Base-by-base conservation (phyloP, 2,888 invertebrate genomes). In the Apotomis turbidana region DNA sequence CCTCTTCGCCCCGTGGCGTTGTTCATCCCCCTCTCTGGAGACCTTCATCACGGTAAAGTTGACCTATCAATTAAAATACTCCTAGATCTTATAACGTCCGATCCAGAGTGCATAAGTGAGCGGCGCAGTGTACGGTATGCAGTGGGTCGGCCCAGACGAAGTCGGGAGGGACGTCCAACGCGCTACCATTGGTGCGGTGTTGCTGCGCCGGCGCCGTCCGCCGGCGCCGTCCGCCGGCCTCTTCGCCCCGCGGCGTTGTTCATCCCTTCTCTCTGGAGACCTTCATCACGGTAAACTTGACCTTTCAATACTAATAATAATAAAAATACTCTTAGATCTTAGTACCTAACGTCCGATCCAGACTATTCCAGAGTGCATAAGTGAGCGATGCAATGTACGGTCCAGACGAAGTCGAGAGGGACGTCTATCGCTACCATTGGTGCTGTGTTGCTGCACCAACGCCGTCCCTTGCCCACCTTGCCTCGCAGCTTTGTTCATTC, bases 181-280 rank as follows among this genome's bases (percentile, higher is more conserved):
- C 83, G 77, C 83, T 94, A 79, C 76, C 93, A 74, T 83, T 93
- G 79, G 82, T 91, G 73, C 89, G 94, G 38, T 46, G 66, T 15
- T 71, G 71, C 41, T n/a, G 71, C 60, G 66, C 60, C 92, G 85
- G 85, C 79, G 87, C 93, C 76, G 89, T 91, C 68, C 85, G 87
- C 76, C n/a, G n/a, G n/a, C n/a, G n/a, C n/a, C n/a, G n/a, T n/a
- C n/a, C n/a, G n/a, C n/a, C 88, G 88, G 13, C 93, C 94, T 69
- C 87, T 94, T 77, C 89, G 89, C 38, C 88, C 94, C 73, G 87
- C 86, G 78, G 94, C 94, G 73, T 87, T 83, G 76, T 84, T 94
- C 76, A 88, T 94, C 88, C 92, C 58, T 89, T 95, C 60, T 94
- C 94, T 0, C 86, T 94, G 15, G 86, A 90, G 69, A 94, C 94